phyloP scores from a whole-genome alignment of 2,113 vertebrate genomes.

The Ochotona princeps region DNA sequence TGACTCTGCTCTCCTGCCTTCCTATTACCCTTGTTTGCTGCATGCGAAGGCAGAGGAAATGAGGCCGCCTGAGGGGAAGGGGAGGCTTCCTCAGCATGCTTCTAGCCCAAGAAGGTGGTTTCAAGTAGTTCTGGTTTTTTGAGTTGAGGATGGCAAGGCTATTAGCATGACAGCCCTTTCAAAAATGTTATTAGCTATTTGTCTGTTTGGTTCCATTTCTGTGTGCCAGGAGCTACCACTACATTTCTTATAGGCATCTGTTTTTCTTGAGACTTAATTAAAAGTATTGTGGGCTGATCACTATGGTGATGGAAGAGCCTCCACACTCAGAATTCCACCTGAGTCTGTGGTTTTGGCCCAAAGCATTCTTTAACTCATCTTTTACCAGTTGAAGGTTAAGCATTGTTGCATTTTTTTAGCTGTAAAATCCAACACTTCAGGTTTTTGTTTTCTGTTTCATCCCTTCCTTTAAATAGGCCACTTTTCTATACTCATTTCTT shows the following conservation, averaged over 20 bases:
- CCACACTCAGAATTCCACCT: neutral
- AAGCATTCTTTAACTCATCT: neutral
- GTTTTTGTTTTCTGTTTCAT: neutral
- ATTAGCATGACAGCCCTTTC: neutral
- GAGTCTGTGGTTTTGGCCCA: neutral
- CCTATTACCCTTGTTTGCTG: neutral
- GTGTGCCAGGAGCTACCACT: neutral
- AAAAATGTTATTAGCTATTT: neutral
- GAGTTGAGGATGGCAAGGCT: neutral
- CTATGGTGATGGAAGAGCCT: too few relatives aligned
- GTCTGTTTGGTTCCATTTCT: neutral
- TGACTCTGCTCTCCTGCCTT: neutral
- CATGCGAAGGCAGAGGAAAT: neutral
- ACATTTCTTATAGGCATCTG: neutral
- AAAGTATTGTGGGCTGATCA: neutral
- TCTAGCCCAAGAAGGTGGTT: neutral
- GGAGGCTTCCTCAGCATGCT: neutral
- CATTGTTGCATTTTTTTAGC: slow-evolving; percentile 1
- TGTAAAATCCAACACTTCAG: neutral
- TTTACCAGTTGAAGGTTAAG: slow-evolving; percentile 39
- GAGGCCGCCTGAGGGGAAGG: neutral
- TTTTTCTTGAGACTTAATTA: neutral
- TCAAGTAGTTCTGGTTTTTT: neutral
- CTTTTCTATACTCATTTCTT: neutral
- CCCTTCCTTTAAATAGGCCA: neutral